Base-by-base conservation (phyloP, 2,113 vertebrate genomes). In the Urocolius indicus region DNA sequence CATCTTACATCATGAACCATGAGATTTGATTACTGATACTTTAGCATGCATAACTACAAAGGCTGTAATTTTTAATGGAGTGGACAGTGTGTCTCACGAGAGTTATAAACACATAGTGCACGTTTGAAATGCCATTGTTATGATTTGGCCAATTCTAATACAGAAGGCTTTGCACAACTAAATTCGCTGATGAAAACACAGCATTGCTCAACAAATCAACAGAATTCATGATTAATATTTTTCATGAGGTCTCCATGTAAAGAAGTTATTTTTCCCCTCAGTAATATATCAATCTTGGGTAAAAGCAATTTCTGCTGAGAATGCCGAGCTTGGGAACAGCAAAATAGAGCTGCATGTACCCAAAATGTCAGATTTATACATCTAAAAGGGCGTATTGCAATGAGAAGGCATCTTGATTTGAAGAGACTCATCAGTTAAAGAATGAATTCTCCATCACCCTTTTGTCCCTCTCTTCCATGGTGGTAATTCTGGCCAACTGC, bases 51-150 rank as follows among this genome's bases (percentile, higher is more conserved):
- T 92, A 94, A 73, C 85, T 95, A 89, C 66, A 89, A 86, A 78
- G 62, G 86, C 38, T 88, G 72, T 90, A 96, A 81, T 77, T 96
- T 90, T 95, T 93, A 96, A 95, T 94, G 88, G 92, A 92, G 83
- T 94, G 94, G 95, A 81, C 72, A 88, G 79, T 0, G 0, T 54
- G 76, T 87, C 95, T 93, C 88, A 15, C 1, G 76, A 84, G 95
- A 79, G 73, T 16, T 79, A 65, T 92, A 94, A 96, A 95, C 80
- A 75, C 69, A 78, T 67, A 2, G 0, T 32, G 61, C 72, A 66
- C 1, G 0, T 90, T 49, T 96, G 90, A 94, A 94, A 95, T 82
- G 83, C 0, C 20, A 67, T 65, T 59, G 83, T 36, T 88, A 82
- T 78, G 83, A 87, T 92, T 65, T 93, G 88, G 75, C 59, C 5